Percentiles rank a stretch among this genome's conserved stretches.
These are phyloP conservation scores for Drosophila watanabei DNA, from an alignment of 1,140 invertebrate species.

Conservation along the genomic window DNA sequence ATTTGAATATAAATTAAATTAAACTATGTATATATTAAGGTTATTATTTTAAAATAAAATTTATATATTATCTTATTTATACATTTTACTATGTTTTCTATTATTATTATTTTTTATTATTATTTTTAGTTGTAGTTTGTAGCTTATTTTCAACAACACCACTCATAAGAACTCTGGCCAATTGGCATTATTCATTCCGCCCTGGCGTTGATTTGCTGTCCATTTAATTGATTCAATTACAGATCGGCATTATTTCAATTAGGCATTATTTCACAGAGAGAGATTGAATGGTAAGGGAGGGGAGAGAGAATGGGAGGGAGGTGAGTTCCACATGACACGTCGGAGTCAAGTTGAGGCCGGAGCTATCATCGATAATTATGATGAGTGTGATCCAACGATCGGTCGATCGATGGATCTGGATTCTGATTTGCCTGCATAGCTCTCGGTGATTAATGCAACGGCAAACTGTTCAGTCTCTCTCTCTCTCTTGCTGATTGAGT, in stretches of 20 bases:
- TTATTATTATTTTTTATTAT: background rate
- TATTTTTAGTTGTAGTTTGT: too few relatives aligned
- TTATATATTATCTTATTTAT: background rate
- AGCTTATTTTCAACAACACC: background rate
- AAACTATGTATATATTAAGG: too few relatives aligned
- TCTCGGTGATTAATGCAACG: conserved; percentile 64
- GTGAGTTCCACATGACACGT: conserved; percentile 29
- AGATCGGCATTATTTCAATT: conserved; percentile 44
- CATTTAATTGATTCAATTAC: conserved; percentile 53
- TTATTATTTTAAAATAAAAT: background rate
- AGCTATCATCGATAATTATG: conserved; percentile 52
- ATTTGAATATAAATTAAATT: background rate
- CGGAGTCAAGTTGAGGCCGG: conserved; percentile 16
- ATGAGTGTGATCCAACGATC: conserved; percentile 34
- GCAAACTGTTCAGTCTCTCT: conserved; percentile 42
- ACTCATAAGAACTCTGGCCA: conserved; percentile 1
- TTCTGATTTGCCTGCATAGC: conserved; percentile 52
- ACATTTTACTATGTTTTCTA: background rate
- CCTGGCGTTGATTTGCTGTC: conserved; percentile 28
- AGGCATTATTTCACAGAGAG: background rate
- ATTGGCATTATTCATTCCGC: conserved; percentile 24
- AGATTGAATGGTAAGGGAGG: background rate
- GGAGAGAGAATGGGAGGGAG: background rate
- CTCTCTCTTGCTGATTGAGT: conserved; percentile 23
- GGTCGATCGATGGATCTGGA: conserved; percentile 7